Conservation (phyloP, 92 coral and sea anemone species). For the Phenganax stokvisi region DNA sequence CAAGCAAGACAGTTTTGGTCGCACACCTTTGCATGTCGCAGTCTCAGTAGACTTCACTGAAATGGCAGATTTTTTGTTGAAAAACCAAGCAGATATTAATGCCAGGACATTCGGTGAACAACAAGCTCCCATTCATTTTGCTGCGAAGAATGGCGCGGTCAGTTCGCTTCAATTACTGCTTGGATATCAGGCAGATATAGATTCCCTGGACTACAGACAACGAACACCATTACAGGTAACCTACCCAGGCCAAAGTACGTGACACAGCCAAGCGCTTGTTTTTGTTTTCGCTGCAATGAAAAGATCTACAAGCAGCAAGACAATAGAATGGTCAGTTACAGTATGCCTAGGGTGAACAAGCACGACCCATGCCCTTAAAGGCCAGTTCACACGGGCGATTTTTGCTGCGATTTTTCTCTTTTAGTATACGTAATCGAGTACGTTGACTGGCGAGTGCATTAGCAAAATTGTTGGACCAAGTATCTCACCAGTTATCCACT, state of each 20-base stretch:
- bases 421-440: no score
- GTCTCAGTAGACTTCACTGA: constrained; percentile 32
- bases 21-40: constrained; percentile 36
- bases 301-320: no score
- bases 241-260: not conserved
- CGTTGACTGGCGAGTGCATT: no score
- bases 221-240: constrained; percentile 37
- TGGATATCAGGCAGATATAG: constrained; percentile 33
- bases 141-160: constrained; percentile 30
- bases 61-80: constrained; percentile 29
- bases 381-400: no score
- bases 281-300: not conserved
- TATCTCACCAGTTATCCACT: no score
- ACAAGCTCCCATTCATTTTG: constrained; percentile 37
- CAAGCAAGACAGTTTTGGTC: constrained; percentile 34
- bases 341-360: no score
- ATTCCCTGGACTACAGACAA: constrained; percentile 27
- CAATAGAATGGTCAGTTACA: no score
- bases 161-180: constrained; percentile 19
- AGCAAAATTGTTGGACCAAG: no score
- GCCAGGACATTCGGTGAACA: constrained; percentile 21
- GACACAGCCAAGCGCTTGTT: not conserved
- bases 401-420: no score
- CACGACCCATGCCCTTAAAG: no score
- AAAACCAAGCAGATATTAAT: constrained; percentile 31